Evolutionary conservation across 2,888 invertebrate genomes (phyloP), one percentile per base, ranked within the genome.

Genomic region (Toxonevra muliebris): DNA sequence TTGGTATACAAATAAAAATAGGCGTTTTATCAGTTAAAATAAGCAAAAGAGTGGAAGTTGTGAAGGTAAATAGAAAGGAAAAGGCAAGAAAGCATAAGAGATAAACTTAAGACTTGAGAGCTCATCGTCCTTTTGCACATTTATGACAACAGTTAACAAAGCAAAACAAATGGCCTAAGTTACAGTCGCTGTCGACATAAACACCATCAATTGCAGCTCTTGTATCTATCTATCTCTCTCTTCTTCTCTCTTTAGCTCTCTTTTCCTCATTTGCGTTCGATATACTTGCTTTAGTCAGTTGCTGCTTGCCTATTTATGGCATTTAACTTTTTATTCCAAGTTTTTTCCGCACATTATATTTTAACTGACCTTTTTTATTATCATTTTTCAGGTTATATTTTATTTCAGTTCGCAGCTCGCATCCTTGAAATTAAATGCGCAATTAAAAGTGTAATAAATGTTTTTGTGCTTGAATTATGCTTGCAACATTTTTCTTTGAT

Each of bases 271-370:
- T 40, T 43, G 13, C 64, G 19, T 40, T n/a, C 19, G 3, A 30
- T 13, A 17, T 17, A 57, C 58, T 50, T 40, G 15, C 50, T 61
- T 19, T n/a, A 40, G 17, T 50, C 52, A 57, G 69, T 52, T 63
- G 66, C 55, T 54, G 60, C 67, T 52, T 63, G 66, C 55, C 50
- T 52, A 52, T 52, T 50, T 50, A 52, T 52, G 61, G 61, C 61
- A 61, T 52, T 61, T 61, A 61, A 61, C 61, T 12, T 40, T 8
- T 61, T 61, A 41, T 61, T 4, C 7, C 30, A 30, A 30, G 3
- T 9, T 17, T 52, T 52, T 40, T 15, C 40, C 11, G 50, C 52
- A 61, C 30, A 30, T n/a, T n/a, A 30, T 30, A 30, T 30, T 61
- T 61, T 13, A 61, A 3, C 30, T 19, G 48, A 61, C 61, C 61